Evolutionary conservation across 1,140 invertebrate genomes (phyloP), one percentile per base, ranked within the genome.

Genomic region (Oscheius sp.): DNA sequence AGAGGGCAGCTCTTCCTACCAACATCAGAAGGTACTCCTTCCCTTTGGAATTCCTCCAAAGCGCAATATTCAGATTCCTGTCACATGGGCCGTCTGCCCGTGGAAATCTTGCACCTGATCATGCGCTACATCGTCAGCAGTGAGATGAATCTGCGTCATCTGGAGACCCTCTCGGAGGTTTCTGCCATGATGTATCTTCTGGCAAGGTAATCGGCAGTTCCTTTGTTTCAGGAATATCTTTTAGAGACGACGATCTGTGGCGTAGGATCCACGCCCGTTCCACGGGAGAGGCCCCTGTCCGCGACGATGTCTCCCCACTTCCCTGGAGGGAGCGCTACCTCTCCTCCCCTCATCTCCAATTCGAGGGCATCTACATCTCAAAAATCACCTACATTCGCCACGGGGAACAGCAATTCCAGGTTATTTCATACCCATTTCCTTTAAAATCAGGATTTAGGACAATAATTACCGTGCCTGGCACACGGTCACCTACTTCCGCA

Each of bases 311-410:
- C n/a, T n/a, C n/a, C n/a, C n/a, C n/a, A n/a, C 29, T 55, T 15
- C 29, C 20, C 52, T 68, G 66, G 66, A 3, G 66, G 13, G 66
- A 68, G 26, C 26, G 63, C 26, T 68, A 68, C 26, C 66, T 68
- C n/a, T 20, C 46, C 45, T 20, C n/a, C 13, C 66, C 66, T 20
- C 66, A 68, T 35, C 52, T 68, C 46, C 46, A 34, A 3, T 73
- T 73, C 77, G 31, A 75, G 75, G 79, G 78, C 18, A 34, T 67
- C 4, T 74, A 77, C 20, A 45, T 77, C 26, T 42, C 79, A 10
- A 42, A 46, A 34, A 77, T 77, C 74, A 76, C 76, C 29, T 77
- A 77, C 55, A 75, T 77, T 36, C 20, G 76, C 59, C 76, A 78
- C 45, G 52, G 46, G 23, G 28, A 79, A 29, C 64, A 69, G 29